phyloP scores from a whole-genome alignment of 2,797 vertebrate species.

The Lerista edwardsae region DNA sequence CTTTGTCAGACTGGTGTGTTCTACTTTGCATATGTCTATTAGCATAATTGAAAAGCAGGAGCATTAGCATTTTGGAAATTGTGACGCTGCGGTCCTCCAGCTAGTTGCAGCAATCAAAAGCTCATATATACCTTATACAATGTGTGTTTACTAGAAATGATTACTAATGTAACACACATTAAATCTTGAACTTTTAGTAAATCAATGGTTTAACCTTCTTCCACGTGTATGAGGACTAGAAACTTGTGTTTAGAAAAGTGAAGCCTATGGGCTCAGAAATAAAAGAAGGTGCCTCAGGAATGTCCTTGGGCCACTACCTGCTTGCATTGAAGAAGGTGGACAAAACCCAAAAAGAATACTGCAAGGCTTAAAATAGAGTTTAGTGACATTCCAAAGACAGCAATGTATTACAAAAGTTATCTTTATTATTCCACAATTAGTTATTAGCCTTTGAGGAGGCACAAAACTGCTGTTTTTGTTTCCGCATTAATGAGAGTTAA shows the following conservation, averaged over 20 bases:
- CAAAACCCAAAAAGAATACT: not conserved
- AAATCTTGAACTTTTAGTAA: not conserved
- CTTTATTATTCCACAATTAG: not conserved
- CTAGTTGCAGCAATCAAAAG: not conserved
- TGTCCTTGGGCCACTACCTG: not conserved
- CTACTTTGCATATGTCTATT: constrained; percentile 22
- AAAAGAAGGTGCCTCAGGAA: not conserved
- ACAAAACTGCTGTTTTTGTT: not conserved
- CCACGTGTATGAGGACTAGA: not conserved
- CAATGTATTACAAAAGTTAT: not conserved
- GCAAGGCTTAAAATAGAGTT: not conserved
- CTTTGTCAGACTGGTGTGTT: constrained; percentile 24
- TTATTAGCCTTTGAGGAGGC: not conserved
- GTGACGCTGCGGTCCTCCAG: not conserved
- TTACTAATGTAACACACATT: not conserved
- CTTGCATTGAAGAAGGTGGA: not conserved
- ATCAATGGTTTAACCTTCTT: not conserved
- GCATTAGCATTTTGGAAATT: constrained; percentile 12
- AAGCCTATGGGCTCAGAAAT: not conserved
- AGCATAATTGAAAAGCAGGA: constrained; percentile 15
- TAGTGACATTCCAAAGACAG: not conserved
- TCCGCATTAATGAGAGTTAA: not conserved
- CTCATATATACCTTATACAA: not conserved
- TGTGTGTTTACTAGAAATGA: not conserved
- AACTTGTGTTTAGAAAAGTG: not conserved